Evolutionary conservation across 2,113 vertebrate species (phyloP).

Genomic region (Pseudorasbora parva): DNA sequence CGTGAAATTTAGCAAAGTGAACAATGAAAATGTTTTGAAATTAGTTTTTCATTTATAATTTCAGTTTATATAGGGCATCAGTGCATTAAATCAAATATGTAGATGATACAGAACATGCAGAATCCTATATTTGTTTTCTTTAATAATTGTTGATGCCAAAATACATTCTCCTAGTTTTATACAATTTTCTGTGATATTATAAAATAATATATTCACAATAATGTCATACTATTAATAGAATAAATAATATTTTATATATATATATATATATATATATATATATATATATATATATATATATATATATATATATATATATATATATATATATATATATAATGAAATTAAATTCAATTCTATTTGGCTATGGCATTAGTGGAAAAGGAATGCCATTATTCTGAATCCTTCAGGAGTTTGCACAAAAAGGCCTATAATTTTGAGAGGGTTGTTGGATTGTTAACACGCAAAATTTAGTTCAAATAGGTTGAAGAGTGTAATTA

Average conservation of each 20-base stretch:
- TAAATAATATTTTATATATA: too few relatives aligned
- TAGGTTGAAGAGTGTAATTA: neutral
- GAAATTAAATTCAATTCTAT: neutral
- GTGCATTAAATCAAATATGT: neutral
- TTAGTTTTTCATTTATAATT: neutral
- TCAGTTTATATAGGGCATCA: neutral
- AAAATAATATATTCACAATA: too few relatives aligned
- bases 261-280: too few relatives aligned
- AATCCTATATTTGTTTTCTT: neutral
- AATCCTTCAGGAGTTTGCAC: neutral
- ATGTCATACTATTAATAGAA: too few relatives aligned
- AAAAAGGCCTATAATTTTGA: too few relatives aligned
- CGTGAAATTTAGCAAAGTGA: neutral
- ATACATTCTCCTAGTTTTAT: neutral
- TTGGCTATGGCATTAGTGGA: neutral
- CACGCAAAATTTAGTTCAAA: neutral
- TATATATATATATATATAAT: too few relatives aligned
- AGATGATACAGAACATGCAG: neutral
- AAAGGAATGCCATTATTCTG: neutral
- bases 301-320: too few relatives aligned
- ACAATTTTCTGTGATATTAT: too few relatives aligned
- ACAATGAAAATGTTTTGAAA: neutral
- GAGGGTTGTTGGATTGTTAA: neutral
- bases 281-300: too few relatives aligned
- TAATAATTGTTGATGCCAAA: neutral